Evolutionary conservation across 2,888 invertebrate species (phyloP), one percentile per base, ranked within the genome.

Genomic region (Platycheirus albimanus): DNA sequence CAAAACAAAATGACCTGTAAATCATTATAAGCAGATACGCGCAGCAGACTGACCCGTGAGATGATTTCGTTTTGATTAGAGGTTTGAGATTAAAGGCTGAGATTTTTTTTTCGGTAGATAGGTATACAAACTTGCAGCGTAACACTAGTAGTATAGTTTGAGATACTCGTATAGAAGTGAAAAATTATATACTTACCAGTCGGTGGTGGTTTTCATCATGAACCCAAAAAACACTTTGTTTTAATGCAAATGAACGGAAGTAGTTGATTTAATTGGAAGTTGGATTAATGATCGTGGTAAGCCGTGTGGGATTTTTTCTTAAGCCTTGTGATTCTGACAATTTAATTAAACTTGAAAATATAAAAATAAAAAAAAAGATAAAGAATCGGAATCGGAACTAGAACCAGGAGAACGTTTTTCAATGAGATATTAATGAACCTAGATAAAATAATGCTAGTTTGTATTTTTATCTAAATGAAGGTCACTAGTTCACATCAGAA

Each of bases 31-130:
- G 54, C 66, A 76, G 75, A 72, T 75, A 80, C 2, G 38, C 13
- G 20, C 4, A 38, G 4, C 43, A 19, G 33, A 33, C 38, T 33
- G 69, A 38, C 52, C 58, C 70, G 70, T 70, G 75, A 70, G 81
- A 81, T 81, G 81, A 81, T 81, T 81, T 81, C 61, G 67, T 81
- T 80, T 81, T 81, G 81, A 81, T 81, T 71, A 63, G 43, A 56
- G 49, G 52, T 45, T 43, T 1, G 11, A 54, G 63, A 77, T 76
- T 38, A 38, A 20, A 38, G 56, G 38, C 56, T 58, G 56, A 66
- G 54, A 61, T 61, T n/a, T n/a, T 54, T 7, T 28, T 43, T 28
- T 24, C n/a, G n/a, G 56, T 36, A 7, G 7, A 10, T 4, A 1
- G 41, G 56, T 15, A 24, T 17, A n/a, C 11, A 28, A 4, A 0